Base-by-base conservation (phyloP, 2,888 invertebrate species). In the Idaea aversata region DNA sequence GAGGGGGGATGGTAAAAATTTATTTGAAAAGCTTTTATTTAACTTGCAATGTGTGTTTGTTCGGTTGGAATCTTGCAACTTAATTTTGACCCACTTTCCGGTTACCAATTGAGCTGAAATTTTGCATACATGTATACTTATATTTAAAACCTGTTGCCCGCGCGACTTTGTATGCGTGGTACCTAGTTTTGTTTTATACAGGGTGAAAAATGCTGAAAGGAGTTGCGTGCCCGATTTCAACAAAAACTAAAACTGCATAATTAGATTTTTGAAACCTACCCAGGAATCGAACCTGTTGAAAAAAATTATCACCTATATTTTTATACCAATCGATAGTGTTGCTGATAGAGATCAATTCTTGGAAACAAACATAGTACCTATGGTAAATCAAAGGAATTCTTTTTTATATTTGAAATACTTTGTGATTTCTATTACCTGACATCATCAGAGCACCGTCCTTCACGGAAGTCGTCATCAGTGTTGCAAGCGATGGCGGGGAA, bases 401-500 rank as follows among this genome's bases (percentile, higher is more conserved):
- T 13, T 3, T 58, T 58, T 58, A 15, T 58, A 2, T 61, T 57
- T 65, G 34, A 64, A 62, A 13, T 35, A 15, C 59, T 57, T 13
- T 62, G 62, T n/a, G n/a, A n/a, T n/a, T n/a, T n/a, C 15, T 36
- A 5, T 57, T 36, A 70, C 70, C 65, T 68, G 59, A 61, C 15
- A 1, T 65, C 66, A 7, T 68, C 13, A 0, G 60, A 25, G 47
- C 72, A 70, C 57, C 63, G 57, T 7, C 66, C 64, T 38, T 67
- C 35, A 61, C 61, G 65, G 61, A 70, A 73, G 7, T 63, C 63
- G 0, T 65, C 67, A 10, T 63, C 66, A 61, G 34, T 61, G 1
- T 7, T 15, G 61, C 73, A 73, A 3, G 34, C 36, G 13, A 62
- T 7, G 0, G 68, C 72, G 0, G 63, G 67, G 70, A 72, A 72